Conservation (phyloP, 2,888 invertebrate genomes). For the Apotomis betuletana region DNA sequence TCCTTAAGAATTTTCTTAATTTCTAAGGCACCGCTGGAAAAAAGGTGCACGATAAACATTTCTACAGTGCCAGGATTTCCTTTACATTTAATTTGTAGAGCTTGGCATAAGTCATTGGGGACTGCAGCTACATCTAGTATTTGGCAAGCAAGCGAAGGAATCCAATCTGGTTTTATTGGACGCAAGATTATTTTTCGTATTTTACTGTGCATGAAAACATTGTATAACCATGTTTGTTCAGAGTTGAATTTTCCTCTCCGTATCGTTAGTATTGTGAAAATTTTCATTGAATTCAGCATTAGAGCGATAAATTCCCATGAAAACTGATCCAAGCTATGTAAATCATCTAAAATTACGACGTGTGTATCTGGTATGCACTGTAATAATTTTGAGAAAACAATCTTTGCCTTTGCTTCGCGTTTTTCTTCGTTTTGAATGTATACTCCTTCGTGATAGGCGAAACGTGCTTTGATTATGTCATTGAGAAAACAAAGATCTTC, state of each 20-base stretch:
- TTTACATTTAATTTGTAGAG: conserved; percentile 72
- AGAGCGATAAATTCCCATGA: conserved; percentile 75
- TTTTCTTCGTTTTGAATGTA: conserved; percentile 63
- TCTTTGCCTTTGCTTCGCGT: conserved; percentile 68
- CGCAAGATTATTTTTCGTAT: conserved; percentile 73
- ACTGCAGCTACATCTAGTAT: conserved; percentile 84
- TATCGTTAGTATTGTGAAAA: conserved; percentile 67
- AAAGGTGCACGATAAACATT: conserved; percentile 76
- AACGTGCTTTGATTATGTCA: conserved; percentile 77
- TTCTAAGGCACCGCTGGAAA: conserved; percentile 75
- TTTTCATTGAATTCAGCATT: conserved; percentile 63
- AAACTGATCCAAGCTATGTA: conserved; percentile 75
- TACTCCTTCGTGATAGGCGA: conserved; percentile 74
- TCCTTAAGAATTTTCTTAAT: conserved; percentile 59
- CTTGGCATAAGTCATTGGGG: conserved; percentile 77
- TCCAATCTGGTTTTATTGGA: conserved; percentile 66
- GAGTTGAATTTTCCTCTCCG: conserved; percentile 70
- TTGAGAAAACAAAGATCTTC: conserved; percentile 83
- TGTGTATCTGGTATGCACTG: conserved; percentile 58
- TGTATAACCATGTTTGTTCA: conserved; percentile 72
- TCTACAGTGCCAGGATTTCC: conserved; percentile 82
- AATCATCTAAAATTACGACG: conserved; percentile 77
- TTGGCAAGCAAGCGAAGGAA: conserved; percentile 84
- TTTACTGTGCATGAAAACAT: conserved; percentile 66
- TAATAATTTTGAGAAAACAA: conserved; percentile 69